Evolutionary conservation across 2,113 vertebrate genomes (phyloP), one percentile per base, ranked within the genome.

Genomic region (Sceloporus tristichus): DNA sequence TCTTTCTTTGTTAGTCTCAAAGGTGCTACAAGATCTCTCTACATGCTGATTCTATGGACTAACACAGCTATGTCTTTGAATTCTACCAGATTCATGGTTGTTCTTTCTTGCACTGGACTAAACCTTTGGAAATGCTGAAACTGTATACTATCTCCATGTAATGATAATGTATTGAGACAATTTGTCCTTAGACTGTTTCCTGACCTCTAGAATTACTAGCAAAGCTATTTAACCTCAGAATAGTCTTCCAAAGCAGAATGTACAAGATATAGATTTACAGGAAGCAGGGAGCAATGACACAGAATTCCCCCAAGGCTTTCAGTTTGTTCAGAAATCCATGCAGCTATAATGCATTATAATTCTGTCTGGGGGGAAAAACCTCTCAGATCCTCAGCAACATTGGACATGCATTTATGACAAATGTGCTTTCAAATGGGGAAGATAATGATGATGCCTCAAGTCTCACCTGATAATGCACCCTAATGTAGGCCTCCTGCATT

Each of bases 221-320:
- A 71, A 82, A 87, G 54, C 54, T 42, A 48, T 82, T 65, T 75
- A 38, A 23, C 10, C 42, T 75, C 29, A 65, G 14, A 62, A 62
- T n/a, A 48, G 23, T 59, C 53, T 87, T 81, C 48, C 34, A 80
- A 74, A 87, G 68, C 54, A 65, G 68, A 74, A 38, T 62, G 34
- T 62, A 70, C 54, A 87, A 82, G 79, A 65, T 87, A 82, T 65
- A 34, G 54, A 75, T 87, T 74, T 82, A 75, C 71, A 87, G 86
- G 54, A 87, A 82, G 27, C 71, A 65, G 7, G 59, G 56, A 74
- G 70, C 48, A 87, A 65, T 82, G 54, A 75, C 70, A 75, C 38
- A 87, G 62, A 75, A 87, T 82, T 80, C 70, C 54, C 54, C 27
- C 0, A 18, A 66, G 70, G 10, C 25, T 23, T 74, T 81, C 16